Percentiles rank a stretch among this genome's conserved stretches.
Conservation (phyloP, 2,797 vertebrate species). For the Lophotriccus pileatus region DNA sequence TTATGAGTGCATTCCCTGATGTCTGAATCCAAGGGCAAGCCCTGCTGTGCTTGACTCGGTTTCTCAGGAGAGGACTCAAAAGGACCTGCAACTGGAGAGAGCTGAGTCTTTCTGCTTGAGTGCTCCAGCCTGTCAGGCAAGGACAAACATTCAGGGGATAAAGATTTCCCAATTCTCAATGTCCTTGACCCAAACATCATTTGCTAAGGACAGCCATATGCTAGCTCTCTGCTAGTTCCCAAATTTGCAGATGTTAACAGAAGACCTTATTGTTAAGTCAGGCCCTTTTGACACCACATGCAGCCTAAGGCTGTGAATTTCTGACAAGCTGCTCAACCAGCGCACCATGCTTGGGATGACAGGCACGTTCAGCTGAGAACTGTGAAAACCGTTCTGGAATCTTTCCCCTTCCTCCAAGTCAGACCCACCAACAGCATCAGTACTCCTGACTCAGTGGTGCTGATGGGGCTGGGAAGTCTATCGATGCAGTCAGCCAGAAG, state of each 20-base stretch:
- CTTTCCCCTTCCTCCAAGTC: background rate
- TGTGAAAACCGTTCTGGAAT: background rate
- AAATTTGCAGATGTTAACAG: background rate
- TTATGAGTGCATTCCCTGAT: conserved; percentile 23
- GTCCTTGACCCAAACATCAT: background rate
- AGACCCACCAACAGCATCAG: background rate
- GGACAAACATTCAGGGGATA: background rate
- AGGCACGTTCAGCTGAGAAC: accelerated
- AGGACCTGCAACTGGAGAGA: background rate
- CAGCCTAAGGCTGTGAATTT: background rate
- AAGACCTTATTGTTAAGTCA: background rate
- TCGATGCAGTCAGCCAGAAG: background rate
- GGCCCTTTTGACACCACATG: background rate
- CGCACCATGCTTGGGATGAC: accelerated
- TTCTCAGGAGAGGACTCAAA: background rate
- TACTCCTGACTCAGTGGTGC: background rate
- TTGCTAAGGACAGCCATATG: background rate
- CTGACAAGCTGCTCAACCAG: background rate
- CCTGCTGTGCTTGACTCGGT: background rate
- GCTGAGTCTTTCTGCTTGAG: background rate
- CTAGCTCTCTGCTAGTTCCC: background rate
- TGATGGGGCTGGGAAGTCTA: background rate
- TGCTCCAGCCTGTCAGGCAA: background rate
- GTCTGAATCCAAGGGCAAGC: background rate
- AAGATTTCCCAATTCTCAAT: background rate